Conservation (phyloP, 2,113 vertebrate species). For the Phrynosoma platyrhinos region DNA sequence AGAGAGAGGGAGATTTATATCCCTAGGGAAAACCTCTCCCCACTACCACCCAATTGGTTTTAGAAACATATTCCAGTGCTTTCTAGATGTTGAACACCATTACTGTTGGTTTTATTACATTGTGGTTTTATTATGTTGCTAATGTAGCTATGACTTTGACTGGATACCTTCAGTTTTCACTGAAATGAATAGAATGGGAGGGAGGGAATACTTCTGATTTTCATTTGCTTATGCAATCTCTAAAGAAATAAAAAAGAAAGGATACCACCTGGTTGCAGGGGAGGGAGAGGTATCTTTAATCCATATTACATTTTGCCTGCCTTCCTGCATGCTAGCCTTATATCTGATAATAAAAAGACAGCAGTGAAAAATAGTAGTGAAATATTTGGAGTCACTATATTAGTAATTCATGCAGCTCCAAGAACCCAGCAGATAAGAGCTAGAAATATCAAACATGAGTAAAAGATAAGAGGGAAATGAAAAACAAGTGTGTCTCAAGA, state of each 20-base stretch:
- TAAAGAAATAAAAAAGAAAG: neutral
- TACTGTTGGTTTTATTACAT: too few relatives aligned
- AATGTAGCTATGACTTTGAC: too few relatives aligned
- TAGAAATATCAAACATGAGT: constrained; percentile 59
- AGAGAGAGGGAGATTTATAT: too few relatives aligned
- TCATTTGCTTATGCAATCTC: constrained; percentile 24
- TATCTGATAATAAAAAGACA: constrained; percentile 58
- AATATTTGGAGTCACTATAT: constrained; percentile 51
- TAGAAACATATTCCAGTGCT: too few relatives aligned
- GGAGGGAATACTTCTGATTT: neutral
- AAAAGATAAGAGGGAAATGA: constrained; percentile 52
- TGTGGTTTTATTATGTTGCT: too few relatives aligned
- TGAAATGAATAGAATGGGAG: constrained; percentile 26
- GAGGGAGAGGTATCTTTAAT: constrained; percentile 7
- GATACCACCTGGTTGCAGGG: neutral
- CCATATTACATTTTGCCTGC: constrained; percentile 17
- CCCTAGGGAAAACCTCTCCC: too few relatives aligned
- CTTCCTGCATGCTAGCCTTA: constrained; percentile 20
- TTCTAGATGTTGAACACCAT: too few relatives aligned
- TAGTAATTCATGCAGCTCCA: constrained; percentile 55
- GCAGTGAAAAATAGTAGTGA: constrained; percentile 51
- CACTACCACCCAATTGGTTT: too few relatives aligned
- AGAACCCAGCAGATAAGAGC: constrained; percentile 50
- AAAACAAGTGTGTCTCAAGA: constrained; percentile 48
- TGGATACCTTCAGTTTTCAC: neutral